Percentiles rank a stretch among this genome's conserved stretches.
Conservation (phyloP, 2,888 invertebrate genomes). For the Drosophila parthenogenetica region DNA sequence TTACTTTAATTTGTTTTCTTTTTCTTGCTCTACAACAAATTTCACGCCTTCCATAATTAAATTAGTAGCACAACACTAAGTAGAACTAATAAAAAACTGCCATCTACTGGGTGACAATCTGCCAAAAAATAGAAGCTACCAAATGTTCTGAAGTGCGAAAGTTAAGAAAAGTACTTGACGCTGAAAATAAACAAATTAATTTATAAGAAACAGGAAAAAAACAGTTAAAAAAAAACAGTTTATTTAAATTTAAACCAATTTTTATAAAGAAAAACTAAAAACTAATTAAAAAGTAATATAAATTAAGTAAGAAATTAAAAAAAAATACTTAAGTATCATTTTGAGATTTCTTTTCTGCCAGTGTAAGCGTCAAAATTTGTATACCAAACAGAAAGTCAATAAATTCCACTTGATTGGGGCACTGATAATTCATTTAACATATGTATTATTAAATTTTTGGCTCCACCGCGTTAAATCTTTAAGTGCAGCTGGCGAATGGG, state of each 20-base stretch:
- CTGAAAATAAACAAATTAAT: too few species aligned
- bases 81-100: constrained; percentile 47
- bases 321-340: too few species aligned
- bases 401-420: neutral
- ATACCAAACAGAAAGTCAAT: neutral
- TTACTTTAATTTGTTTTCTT: constrained; percentile 2
- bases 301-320: too few species aligned
- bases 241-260: too few species aligned
- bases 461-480: too few species aligned
- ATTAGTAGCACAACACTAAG: constrained; percentile 61
- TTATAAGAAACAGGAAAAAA: too few species aligned
- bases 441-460: too few species aligned
- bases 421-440: too few species aligned
- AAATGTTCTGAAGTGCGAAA: neutral
- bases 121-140: neutral
- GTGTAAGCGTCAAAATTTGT: neutral
- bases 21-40: constrained; percentile 14
- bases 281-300: too few species aligned
- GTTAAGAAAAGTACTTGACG: neutral
- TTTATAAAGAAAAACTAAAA: too few species aligned
- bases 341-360: too few species aligned
- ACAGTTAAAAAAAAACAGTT: too few species aligned
- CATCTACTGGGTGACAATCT: constrained; percentile 13
- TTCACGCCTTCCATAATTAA: constrained; percentile 56
- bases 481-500: neutral